A percentile compares a stretch with the other conserved stretches of the same genome.
Evolutionary conservation across 37 sponge, comb jelly and placozoan genomes (phyloP).

Genomic region (Halisarca cf. caerulea): DNA sequence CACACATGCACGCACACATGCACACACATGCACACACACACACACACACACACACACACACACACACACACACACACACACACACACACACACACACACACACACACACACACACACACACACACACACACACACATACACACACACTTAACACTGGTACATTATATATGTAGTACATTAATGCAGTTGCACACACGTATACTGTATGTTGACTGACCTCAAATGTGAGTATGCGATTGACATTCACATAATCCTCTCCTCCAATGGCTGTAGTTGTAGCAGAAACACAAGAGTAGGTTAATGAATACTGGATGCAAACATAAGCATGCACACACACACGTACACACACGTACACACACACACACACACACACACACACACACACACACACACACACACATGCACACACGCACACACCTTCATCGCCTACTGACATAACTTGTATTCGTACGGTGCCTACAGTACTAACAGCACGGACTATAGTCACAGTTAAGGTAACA

Average conservation of each 20-base stretch:
- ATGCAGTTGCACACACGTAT: no score
- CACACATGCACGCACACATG: no score
- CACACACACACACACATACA: no score
- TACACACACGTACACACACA: background rate
- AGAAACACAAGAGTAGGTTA: background rate
- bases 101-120: no score
- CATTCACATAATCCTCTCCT: conserved; percentile 40
- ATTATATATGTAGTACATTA: no score
- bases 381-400: background rate
- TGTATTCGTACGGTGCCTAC: conserved; percentile 43
- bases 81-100: no score
- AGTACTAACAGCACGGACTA: conserved; percentile 39
- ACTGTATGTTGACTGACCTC: no score
- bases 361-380: background rate
- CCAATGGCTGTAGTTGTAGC: background rate
- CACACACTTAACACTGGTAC: no score
- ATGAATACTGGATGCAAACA: background rate
- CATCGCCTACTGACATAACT: conserved; percentile 31
- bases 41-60: no score
- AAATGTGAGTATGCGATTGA: conserved; percentile 43
- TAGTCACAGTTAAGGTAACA: conserved; percentile 1
- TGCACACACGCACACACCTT: background rate
- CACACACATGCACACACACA: no score
- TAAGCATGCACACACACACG: background rate
- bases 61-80: no score